These are phyloP conservation scores for Sialis fuliginosa DNA, from an alignment of 2,888 invertebrate genomes.

Conservation along the genomic window DNA sequence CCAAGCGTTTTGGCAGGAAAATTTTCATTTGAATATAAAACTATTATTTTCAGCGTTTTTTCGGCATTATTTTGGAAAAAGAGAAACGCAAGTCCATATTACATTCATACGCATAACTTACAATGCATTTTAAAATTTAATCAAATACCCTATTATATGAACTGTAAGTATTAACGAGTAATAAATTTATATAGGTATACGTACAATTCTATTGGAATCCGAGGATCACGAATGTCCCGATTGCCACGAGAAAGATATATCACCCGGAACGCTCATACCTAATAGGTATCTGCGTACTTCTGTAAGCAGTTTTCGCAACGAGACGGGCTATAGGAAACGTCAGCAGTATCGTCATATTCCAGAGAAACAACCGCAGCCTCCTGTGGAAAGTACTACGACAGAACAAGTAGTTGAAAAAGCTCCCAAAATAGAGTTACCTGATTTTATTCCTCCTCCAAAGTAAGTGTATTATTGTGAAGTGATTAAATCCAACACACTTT, in stretches of 20 bases:
- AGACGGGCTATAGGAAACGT: slow-evolving; percentile 67
- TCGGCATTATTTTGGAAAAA: too few species aligned
- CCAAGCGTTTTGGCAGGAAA: too few species aligned
- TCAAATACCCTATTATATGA: too few species aligned
- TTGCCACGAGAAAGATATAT: slow-evolving; percentile 82
- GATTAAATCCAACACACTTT: not conserved
- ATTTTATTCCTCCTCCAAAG: slow-evolving; percentile 5
- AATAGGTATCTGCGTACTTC: slow-evolving; percentile 78
- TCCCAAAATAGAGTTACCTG: slow-evolving; percentile 3
- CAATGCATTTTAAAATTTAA: too few species aligned
- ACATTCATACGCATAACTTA: too few species aligned
- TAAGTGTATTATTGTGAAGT: too few species aligned
- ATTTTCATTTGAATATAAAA: too few species aligned
- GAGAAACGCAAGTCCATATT: too few species aligned
- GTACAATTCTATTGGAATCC: slow-evolving; percentile 73
- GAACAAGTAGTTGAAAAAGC: slow-evolving; percentile 2
- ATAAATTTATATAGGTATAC: slow-evolving; percentile 45
- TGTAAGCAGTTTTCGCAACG: slow-evolving; percentile 78
- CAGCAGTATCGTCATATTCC: slow-evolving; percentile 12
- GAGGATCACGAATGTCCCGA: slow-evolving; percentile 92
- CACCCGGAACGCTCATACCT: slow-evolving; percentile 83
- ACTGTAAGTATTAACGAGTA: not conserved
- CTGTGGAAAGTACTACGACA: slow-evolving; percentile 8
- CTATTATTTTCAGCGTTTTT: too few species aligned
- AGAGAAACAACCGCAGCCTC: slow-evolving; percentile 2